Evolutionary conservation across 2,797 vertebrate species (phyloP), one percentile per base, ranked within the genome.

Genomic region (Lithobates pipiens): DNA sequence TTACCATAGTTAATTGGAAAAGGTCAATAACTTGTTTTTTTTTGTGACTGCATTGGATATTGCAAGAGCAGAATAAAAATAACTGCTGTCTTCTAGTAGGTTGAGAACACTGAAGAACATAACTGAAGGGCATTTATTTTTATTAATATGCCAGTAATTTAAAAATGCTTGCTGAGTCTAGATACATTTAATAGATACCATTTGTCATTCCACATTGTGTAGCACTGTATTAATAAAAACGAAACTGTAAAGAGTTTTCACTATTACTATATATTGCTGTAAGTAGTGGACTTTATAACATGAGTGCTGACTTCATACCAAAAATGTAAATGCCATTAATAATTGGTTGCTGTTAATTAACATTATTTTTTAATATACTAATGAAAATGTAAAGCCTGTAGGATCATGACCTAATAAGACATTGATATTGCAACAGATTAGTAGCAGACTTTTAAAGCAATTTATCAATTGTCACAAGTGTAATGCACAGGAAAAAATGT

Each of bases 61-160:
- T 5, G 18, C 15, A 5, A 50, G 50, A 15, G 13, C 11, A 46
- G 44, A 46, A 39, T 39, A 39, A 39, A n/a, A 34, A 21, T 18
- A 18, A 10, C 29, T 18, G 34, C n/a, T 65, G 10, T 18, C 5
- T 11, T 77, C 39, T 42, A 69, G 44, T 57, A 54, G 27, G 4
- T 25, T 46, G 44, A 65, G 50, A 69, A 77, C 39, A 29, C 3
- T 39, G 15, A 39, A 39, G 8, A 39, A 13, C 10, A 46, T 44
- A 69, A 39, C 75, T 77, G 44, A 44, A 77, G 75, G 74, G 65
- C 42, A 77, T 77, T 84, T 84, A 79, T 78, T 85, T 61, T 39
- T 85, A 32, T 29, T 85, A 80, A 85, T 75, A 80, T 85, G 42
- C 21, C 71, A 68, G 83, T 85, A 80, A 85, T 85, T 85, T 80